These are phyloP conservation scores for Oreochromis spilurus DNA, from an alignment of 2,113 vertebrate genomes.

Conservation along the genomic window DNA sequence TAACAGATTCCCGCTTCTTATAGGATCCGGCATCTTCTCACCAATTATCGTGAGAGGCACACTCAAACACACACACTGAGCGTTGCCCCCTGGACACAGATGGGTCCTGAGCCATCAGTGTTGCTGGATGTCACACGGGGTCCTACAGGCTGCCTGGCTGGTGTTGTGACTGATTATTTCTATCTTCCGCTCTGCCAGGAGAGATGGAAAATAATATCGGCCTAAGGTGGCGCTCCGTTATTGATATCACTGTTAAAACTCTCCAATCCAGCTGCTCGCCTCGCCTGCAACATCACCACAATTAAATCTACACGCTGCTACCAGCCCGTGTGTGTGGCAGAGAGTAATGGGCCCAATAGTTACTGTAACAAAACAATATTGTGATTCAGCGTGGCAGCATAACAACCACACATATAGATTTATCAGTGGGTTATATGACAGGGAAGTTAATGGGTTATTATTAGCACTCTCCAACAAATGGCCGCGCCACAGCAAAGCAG, in stretches of 20 bases:
- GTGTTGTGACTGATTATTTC: constrained; percentile 70
- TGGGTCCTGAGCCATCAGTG: constrained; percentile 61
- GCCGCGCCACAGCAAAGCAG: neutral
- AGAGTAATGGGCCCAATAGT: constrained; percentile 75
- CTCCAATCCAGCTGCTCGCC: constrained; percentile 63
- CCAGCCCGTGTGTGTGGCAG: constrained; percentile 53
- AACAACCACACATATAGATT: constrained; percentile 42
- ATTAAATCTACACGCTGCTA: constrained; percentile 62
- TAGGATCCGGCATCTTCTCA: constrained; percentile 29
- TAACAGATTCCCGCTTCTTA: constrained; percentile 2
- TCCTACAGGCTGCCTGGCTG: constrained; percentile 60
- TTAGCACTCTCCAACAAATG: constrained; percentile 42
- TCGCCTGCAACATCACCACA: constrained; percentile 54
- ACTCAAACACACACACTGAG: neutral
- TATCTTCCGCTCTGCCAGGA: constrained; percentile 68
- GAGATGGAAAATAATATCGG: constrained; percentile 64
- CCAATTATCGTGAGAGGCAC: constrained; percentile 34
- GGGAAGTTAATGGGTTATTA: constrained; percentile 58
- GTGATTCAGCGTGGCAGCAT: constrained; percentile 55
- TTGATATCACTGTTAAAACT: constrained; percentile 68
- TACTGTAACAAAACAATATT: constrained; percentile 70
- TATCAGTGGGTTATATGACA: constrained; percentile 30
- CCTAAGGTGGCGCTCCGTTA: constrained; percentile 63
- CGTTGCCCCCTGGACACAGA: constrained; percentile 55
- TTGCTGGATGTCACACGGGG: constrained; percentile 52